Base-by-base conservation (phyloP, 2,797 vertebrate species). In the Hephaestus fuliginosus region DNA sequence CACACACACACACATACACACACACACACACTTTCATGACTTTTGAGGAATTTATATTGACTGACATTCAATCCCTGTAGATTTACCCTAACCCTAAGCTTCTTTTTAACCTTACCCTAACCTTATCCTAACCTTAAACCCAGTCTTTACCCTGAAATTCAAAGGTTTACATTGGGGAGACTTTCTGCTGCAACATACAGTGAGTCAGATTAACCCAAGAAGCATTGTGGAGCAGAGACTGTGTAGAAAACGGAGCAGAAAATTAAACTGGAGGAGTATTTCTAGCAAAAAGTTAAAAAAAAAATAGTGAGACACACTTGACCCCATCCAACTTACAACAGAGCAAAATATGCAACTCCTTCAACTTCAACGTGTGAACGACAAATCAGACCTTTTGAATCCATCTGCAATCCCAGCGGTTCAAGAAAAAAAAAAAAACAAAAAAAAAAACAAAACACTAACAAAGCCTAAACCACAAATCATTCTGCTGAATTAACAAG, bases 401-500 rank as follows among this genome's bases (percentile, higher is more conserved):
- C 15, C 25, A 62, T 80, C 62, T 67, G 2, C 76, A 76, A 80
- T 66, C 44, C 3, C 10, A 43, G 15, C 2, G 15, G 71, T 3
- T 33, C 5, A 5, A 33, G 0, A 33, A 33, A 3, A 33, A 3
- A 33, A 33, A 3, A 33, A 2, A 3, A 33, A 33, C 30, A 33
- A 33, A 33, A 33, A 33, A 33, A 30, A 2, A 4, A 46, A 66
- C 48, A 20, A 70, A 74, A 68, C 68, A 51, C 17, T 33, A 33
- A 69, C 5, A 57, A 39, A 4, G 18, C 30, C 22, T 75, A 43
- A 80, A 70, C 10, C 15, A 41, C 72, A 70, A 75, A 71, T 67
- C 83, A 77, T 57, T 65, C 33, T 5, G 51, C 28, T 53, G 51
- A 84, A 89, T 90, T 70, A 89, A 78, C 78, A 48, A 62, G 51